A percentile compares a stretch with the other conserved stretches of the same genome.
phyloP scores from a whole-genome alignment of 2,797 vertebrate species.

The Diplodus sargus region DNA sequence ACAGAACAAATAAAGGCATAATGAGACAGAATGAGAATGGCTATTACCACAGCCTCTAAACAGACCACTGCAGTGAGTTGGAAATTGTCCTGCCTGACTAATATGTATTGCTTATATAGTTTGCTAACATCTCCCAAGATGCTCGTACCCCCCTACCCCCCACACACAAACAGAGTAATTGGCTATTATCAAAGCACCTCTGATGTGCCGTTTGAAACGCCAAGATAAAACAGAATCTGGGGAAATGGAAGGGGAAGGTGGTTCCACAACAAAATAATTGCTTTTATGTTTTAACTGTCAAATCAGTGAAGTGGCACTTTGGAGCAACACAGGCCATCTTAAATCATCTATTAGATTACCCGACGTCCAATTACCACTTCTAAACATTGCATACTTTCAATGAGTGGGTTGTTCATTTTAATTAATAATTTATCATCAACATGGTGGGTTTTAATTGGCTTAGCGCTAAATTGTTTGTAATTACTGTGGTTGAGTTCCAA shows the following conservation, averaged over 20 bases:
- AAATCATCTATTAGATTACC: constrained; percentile 57
- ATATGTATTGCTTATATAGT: constrained; percentile 69
- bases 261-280: constrained; percentile 66
- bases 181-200: constrained; percentile 71
- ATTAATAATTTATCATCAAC: constrained; percentile 64
- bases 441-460: constrained; percentile 59
- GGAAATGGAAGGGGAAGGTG: constrained; percentile 56
- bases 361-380: constrained; percentile 61
- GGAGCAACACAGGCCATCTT: constrained; percentile 51
- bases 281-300: constrained; percentile 57
- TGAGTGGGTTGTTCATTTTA: constrained; percentile 49
- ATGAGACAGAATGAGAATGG: constrained; percentile 67
- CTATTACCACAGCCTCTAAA: constrained; percentile 58
- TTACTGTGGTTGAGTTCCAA: constrained; percentile 54
- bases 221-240: constrained; percentile 62
- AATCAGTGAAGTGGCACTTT: constrained; percentile 50
- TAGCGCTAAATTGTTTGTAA: constrained; percentile 59
- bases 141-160: constrained; percentile 22
- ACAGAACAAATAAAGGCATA: constrained; percentile 72
- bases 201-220: constrained; percentile 65
- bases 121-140: constrained; percentile 63
- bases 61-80: constrained; percentile 52
- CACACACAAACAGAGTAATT: constrained; percentile 64
- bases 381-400: constrained; percentile 44
- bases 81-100: constrained; percentile 62